Evolutionary conservation across 2,888 invertebrate species (phyloP), one percentile per base, ranked within the genome.

Genomic region (Ecliptopera silaceata): DNA sequence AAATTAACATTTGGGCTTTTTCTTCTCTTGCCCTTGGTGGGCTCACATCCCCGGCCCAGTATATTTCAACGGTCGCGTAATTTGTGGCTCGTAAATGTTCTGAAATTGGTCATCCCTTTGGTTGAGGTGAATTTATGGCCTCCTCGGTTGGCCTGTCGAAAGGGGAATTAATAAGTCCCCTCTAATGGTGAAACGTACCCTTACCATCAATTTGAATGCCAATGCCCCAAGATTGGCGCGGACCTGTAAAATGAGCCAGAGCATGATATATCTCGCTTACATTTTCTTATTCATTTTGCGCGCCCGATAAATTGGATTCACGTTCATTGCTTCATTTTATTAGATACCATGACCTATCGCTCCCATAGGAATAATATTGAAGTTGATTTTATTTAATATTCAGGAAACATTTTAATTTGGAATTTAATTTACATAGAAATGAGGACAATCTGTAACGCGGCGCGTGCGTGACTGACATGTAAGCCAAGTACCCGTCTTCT

Each of bases 91-190:
- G 90, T 90, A 90, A 91, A 90, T 90, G 91, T 89, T 90, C 90
- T 86, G 89, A 91, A 91, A 91, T 91, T 91, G 91, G 91, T 91
- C 90, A 91, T 91, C 90, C 91, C 89, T 91, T 90, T 88, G 91
- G 90, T 87, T 84, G 89, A 88, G 89, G 88, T 85, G 86, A 90
- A 91, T 91, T 91, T 91, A 91, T 90, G 82, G 89, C 85, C 86
- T 86, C 78, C 86, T 88, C 89, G 89, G 88, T 83, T 83, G 88
- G 88, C 84, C 88, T 90, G 90, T 90, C 90, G 90, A 91, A 91
- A 91, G 88, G 88, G 88, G 86, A 91, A 91, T 91, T 90, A 90
- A 90, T 91, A 91, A 90, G 90, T 85, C 88, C 88, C 84, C 85
- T 85, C 85, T 91, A 91, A 91, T 91, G 91, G 86, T 88, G 86